A percentile compares a stretch with the other conserved stretches of the same genome.
These are phyloP conservation scores for Ricordea florida DNA, from an alignment of 92 coral and sea anemone genomes.

Conservation along the genomic window DNA sequence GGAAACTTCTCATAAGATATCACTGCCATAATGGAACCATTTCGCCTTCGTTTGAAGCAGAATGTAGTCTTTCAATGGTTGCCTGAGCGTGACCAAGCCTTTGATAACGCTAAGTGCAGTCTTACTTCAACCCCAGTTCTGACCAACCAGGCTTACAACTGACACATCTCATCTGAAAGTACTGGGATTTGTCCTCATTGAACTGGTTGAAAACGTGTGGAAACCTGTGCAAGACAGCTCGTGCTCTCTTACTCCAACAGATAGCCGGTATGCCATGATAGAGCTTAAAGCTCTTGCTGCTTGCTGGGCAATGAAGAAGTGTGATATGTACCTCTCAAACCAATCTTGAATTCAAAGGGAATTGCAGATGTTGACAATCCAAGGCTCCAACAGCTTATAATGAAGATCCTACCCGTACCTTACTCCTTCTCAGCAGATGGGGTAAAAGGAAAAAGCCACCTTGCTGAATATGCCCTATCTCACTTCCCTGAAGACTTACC, in stretches of 20 bases:
- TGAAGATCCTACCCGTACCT: too few species aligned
- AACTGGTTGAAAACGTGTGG: neutral
- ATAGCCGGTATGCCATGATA: slow-evolving; percentile 8
- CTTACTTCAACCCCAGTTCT: too few species aligned
- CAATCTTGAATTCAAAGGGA: slow-evolving; percentile 3
- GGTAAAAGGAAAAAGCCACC: slow-evolving; percentile 15
- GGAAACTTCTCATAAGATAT: slow-evolving; percentile 32
- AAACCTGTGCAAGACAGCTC: slow-evolving; percentile 4
- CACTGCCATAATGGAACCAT: slow-evolving; percentile 21
- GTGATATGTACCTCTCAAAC: slow-evolving; percentile 12
- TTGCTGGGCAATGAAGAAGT: slow-evolving; percentile 17
- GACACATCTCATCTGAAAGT: neutral
- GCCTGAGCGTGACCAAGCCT: slow-evolving; percentile 17
- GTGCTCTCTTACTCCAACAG: neutral
- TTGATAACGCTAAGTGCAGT: too few species aligned
- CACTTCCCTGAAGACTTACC: slow-evolving; percentile 26
- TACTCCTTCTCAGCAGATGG: slow-evolving; percentile 9
- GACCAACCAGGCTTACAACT: neutral
- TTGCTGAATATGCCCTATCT: slow-evolving; percentile 27
- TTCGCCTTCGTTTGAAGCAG: slow-evolving; percentile 3
- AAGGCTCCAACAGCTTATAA: neutral
- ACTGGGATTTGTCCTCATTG: neutral
- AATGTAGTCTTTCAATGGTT: neutral
- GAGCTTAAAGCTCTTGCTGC: slow-evolving; percentile 9
- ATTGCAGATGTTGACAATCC: slow-evolving; percentile 21